phyloP scores from a whole-genome alignment of 2,888 invertebrate species.

The Clusia tigrina region DNA sequence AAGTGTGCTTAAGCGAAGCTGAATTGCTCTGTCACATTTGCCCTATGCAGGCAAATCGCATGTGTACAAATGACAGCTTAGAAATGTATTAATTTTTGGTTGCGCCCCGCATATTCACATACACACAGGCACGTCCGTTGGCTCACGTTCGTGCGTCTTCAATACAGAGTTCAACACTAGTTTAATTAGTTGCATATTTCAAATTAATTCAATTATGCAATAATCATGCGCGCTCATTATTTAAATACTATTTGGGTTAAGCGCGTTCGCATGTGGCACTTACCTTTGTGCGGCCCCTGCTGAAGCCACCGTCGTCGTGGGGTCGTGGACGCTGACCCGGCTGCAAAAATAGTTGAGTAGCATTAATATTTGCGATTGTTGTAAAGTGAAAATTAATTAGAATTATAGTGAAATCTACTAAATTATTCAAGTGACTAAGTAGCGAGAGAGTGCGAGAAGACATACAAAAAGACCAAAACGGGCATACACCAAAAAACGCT shows the following conservation, averaged over 20 bases:
- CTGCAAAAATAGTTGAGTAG: slow-evolving; percentile 44
- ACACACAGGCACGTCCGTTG: slow-evolving; percentile 16
- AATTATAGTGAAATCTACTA: no score
- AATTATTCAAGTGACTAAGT: no score
- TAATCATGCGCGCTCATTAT: slow-evolving; percentile 27
- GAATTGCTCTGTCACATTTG: not conserved
- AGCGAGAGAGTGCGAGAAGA: no score
- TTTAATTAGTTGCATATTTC: slow-evolving; percentile 32
- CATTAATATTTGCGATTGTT: no score
- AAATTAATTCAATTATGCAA: slow-evolving; percentile 21
- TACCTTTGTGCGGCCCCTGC: slow-evolving; percentile 62
- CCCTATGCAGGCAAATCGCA: not conserved
- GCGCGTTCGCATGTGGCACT: slow-evolving; percentile 24
- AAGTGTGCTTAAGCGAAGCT: slow-evolving; percentile 4
- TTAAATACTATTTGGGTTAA: slow-evolving; percentile 7
- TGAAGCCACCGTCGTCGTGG: slow-evolving; percentile 61
- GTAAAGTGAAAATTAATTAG: no score
- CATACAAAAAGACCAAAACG: no score
- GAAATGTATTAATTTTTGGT: slow-evolving; percentile 2
- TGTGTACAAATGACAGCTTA: slow-evolving; percentile 6
- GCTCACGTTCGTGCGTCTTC: not conserved
- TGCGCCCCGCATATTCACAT: slow-evolving; percentile 12
- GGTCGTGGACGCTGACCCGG: slow-evolving; percentile 61
- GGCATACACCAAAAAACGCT: no score
- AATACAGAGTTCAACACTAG: slow-evolving; percentile 7